A percentile compares a stretch with the other conserved stretches of the same genome.
Evolutionary conservation across 2,797 vertebrate genomes (phyloP).

Genomic region (Melanotaenia maccullochi): DNA sequence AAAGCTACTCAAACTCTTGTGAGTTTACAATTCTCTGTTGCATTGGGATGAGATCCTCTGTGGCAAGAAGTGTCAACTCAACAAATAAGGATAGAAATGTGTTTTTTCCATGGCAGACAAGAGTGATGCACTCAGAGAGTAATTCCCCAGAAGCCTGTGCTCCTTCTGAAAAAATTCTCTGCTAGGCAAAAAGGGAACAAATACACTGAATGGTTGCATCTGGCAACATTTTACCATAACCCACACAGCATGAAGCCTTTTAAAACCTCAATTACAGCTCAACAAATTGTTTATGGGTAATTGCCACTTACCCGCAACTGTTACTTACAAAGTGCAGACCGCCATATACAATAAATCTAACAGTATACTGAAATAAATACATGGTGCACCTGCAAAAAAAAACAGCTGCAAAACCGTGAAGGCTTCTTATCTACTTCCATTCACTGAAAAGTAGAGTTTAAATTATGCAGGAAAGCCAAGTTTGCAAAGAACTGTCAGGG

Average conservation of each 20-base stretch:
- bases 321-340: not conserved
- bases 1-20: not conserved
- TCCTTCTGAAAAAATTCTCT: not conserved
- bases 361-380: not conserved
- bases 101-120: constrained; percentile 1
- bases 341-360: not conserved
- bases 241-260: not conserved
- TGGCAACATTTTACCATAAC: not conserved
- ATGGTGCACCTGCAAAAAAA: not conserved
- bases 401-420: not conserved
- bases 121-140: not conserved
- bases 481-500: constrained; percentile 27
- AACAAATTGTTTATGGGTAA: not conserved
- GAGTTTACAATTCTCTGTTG: not conserved
- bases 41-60: not conserved
- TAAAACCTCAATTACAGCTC: not conserved
- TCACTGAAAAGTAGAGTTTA: constrained; percentile 6
- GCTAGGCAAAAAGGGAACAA: constrained; percentile 3
- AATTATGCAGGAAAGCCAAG: constrained; percentile 3
- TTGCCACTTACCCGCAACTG: too few species aligned
- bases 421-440: not conserved
- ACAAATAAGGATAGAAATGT: not conserved
- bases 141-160: not conserved
- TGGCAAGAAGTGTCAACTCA: not conserved
- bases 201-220: not conserved